These are phyloP conservation scores for Helicoverpa zea DNA, from an alignment of 1,140 invertebrate species.

Conservation along the genomic window DNA sequence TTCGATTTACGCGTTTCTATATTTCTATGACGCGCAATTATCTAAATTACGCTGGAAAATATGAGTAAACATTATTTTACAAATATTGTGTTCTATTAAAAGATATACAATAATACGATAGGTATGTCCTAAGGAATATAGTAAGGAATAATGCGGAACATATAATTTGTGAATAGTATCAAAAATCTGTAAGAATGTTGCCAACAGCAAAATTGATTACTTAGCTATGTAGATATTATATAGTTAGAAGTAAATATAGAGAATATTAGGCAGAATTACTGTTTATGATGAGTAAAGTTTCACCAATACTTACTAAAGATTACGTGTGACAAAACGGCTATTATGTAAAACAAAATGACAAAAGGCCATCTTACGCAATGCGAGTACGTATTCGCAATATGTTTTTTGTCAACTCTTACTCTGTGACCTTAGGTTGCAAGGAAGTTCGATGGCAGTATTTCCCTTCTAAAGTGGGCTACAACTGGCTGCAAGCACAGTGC, in stretches of 20 bases:
- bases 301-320: constrained; percentile 27
- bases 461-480: constrained; percentile 42
- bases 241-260: background rate
- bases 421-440: constrained; percentile 30
- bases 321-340: constrained; percentile 40
- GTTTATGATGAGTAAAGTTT: constrained; percentile 11
- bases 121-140: too few relatives aligned
- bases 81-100: too few relatives aligned
- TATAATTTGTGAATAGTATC: too few relatives aligned
- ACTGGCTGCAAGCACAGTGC: background rate
- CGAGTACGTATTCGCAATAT: constrained; percentile 21
- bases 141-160: too few relatives aligned
- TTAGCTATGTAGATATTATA: background rate
- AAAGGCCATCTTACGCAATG: constrained; percentile 44
- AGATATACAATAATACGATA: too few relatives aligned
- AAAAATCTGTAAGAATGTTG: too few relatives aligned
- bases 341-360: constrained; percentile 46
- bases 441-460: constrained; percentile 33
- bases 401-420: constrained; percentile 28
- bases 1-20: constrained; percentile 59
- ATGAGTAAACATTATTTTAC: background rate
- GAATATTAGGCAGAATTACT: background rate
- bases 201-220: background rate
- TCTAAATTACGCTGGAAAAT: constrained; percentile 15
- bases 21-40: constrained; percentile 40